Conservation (phyloP, 2,797 vertebrate genomes). For the Microctenopoma stevenorrisi region DNA sequence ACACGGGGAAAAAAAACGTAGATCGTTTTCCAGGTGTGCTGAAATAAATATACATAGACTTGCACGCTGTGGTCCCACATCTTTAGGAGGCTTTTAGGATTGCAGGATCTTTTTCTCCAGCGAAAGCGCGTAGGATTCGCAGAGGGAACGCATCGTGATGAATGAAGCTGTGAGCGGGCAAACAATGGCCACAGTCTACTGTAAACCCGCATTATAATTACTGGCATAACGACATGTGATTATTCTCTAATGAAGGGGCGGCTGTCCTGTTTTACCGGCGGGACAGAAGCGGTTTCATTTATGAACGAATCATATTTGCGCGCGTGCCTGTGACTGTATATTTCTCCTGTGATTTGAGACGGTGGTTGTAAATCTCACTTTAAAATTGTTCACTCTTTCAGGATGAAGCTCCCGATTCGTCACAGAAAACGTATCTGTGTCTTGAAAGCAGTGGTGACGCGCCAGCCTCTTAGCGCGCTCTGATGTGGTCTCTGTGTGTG, state of each 20-base stretch:
- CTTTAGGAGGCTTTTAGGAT: conserved; percentile 27
- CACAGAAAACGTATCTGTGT: conserved; percentile 35
- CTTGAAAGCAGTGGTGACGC: conserved; percentile 78
- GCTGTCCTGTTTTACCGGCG: conserved; percentile 18
- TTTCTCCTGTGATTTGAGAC: not conserved
- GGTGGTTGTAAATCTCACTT: conserved; percentile 20
- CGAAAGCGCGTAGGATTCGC: conserved; percentile 6
- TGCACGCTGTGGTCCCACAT: conserved; percentile 17
- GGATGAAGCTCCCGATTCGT: conserved; percentile 19
- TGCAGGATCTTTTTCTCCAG: conserved; percentile 52
- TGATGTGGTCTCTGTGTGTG: conserved; percentile 64
- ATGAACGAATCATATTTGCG: not conserved
- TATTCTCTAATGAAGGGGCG: conserved; percentile 67
- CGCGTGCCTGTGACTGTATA: not conserved
- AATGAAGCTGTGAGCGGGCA: conserved; percentile 30
- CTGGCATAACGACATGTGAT: conserved; percentile 73
- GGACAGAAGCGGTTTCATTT: conserved; percentile 21
- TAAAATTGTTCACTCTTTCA: conserved; percentile 41
- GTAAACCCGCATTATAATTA: conserved; percentile 57
- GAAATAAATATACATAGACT: conserved; percentile 17
- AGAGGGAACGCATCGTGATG: conserved; percentile 32
- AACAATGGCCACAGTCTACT: conserved; percentile 40
- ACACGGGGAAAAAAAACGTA: too few species aligned
- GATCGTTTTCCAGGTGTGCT: conserved; percentile 1
- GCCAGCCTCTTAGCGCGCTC: conserved; percentile 60